These are phyloP conservation scores for Branchipolynoe longqiensis DNA, from an alignment of 2,888 invertebrate genomes.

Conservation along the genomic window DNA sequence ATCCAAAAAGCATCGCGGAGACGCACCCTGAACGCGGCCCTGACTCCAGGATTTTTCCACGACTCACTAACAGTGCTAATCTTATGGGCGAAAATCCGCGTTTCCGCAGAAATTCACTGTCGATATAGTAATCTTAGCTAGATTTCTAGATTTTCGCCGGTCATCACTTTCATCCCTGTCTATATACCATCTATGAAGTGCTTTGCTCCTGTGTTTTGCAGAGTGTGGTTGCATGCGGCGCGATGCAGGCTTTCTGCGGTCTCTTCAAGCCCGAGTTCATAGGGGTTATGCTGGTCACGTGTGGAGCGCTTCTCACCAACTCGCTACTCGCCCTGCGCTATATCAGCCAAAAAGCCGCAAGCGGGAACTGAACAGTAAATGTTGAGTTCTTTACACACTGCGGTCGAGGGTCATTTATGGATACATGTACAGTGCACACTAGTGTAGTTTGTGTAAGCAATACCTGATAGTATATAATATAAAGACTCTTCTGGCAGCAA, in stretches of 20 bases:
- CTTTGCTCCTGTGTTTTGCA: background rate
- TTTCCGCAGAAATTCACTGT: background rate
- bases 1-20: no score
- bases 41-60: background rate
- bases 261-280: background rate
- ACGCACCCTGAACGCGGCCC: no score
- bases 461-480: no score
- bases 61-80: background rate
- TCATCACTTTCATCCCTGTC: background rate
- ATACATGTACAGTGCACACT: no score
- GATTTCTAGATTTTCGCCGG: background rate
- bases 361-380: no score
- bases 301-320: conserved; percentile 8
- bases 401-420: no score
- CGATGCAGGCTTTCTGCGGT: background rate
- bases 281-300: background rate
- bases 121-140: background rate
- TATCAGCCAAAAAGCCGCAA: background rate
- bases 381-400: no score
- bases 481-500: no score
- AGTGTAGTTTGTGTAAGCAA: no score
- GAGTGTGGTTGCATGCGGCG: background rate
- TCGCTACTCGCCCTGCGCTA: background rate
- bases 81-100: background rate
- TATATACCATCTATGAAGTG: background rate